Conservation (phyloP, 2,888 invertebrate genomes). For the Rapana venosa region DNA sequence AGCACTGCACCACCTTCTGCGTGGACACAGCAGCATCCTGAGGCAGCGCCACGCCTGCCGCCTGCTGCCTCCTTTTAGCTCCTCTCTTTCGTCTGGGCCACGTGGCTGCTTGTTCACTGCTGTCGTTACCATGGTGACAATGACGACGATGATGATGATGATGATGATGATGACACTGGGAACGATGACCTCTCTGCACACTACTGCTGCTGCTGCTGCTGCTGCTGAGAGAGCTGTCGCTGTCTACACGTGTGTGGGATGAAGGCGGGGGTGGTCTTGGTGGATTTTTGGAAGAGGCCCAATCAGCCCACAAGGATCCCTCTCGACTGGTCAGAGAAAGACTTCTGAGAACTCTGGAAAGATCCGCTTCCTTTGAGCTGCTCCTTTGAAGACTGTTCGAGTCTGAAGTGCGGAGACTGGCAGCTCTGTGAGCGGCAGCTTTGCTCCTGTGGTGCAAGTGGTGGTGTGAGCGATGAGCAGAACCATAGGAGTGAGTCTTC, state of each 20-base stretch:
- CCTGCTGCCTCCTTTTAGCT: not conserved
- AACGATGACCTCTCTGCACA: not conserved
- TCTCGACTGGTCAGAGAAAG: not conserved
- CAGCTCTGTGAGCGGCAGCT: not conserved
- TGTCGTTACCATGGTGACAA: not conserved
- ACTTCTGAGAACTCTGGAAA: not conserved
- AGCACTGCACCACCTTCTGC: slow-evolving; percentile 17
- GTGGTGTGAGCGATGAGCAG: not conserved
- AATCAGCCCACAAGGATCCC: not conserved
- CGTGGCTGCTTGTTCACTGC: slow-evolving; percentile 19
- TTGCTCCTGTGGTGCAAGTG: not conserved
- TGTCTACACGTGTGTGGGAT: not conserved
- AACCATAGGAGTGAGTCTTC: slow-evolving; percentile 14
- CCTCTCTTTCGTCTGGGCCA: not conserved
- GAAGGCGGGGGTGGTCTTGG: not conserved
- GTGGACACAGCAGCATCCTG: not conserved
- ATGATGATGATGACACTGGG: not conserved
- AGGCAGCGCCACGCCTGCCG: not conserved
- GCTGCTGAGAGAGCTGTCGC: slow-evolving; percentile 8
- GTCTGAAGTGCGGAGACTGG: not conserved
- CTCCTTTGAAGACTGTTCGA: not conserved
- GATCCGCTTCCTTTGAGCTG: not conserved
- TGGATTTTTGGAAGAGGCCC: not conserved
- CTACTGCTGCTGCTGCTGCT: slow-evolving; percentile 11
- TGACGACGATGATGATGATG: not conserved